Evolutionary conservation across 2,797 vertebrate genomes (phyloP).

Genomic region (Nyctibius grandis): DNA sequence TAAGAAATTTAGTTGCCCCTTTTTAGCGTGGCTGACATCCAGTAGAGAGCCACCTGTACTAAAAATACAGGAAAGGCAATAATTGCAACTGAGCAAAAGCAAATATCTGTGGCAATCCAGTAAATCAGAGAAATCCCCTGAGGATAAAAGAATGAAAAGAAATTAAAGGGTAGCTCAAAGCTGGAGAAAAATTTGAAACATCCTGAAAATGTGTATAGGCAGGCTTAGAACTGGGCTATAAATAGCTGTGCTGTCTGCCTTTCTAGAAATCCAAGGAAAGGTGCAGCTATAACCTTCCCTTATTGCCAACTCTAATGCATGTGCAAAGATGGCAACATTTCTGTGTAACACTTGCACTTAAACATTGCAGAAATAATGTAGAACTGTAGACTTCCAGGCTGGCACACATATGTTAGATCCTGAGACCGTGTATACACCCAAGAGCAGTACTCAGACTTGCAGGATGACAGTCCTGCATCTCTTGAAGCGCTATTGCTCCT

Average conservation of each 20-base stretch:
- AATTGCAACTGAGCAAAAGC: not conserved
- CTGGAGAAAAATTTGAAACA: not conserved
- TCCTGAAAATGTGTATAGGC: not conserved
- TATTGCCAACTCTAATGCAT: not conserved
- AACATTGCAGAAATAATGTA: not conserved
- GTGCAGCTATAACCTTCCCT: not conserved
- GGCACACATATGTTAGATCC: accelerated
- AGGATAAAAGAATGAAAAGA: not conserved
- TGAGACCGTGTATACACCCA: accelerated
- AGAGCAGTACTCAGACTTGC: accelerated
- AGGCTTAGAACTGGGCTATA: not conserved
- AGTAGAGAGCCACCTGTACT: not conserved
- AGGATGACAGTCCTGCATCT: not conserved
- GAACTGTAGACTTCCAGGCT: not conserved
- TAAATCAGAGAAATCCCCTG: not conserved
- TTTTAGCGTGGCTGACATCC: not conserved
- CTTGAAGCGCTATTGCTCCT: not conserved
- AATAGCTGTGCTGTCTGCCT: conserved; percentile 20
- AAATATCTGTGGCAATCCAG: not conserved
- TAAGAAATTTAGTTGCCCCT: not conserved
- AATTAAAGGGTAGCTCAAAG: not conserved
- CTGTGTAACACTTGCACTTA: not conserved
- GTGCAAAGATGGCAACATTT: not conserved
- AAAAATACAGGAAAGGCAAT: not conserved
- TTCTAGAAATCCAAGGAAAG: not conserved